Base-by-base conservation (phyloP, 2,888 invertebrate species). In the Hemicrepidius hirtus region DNA sequence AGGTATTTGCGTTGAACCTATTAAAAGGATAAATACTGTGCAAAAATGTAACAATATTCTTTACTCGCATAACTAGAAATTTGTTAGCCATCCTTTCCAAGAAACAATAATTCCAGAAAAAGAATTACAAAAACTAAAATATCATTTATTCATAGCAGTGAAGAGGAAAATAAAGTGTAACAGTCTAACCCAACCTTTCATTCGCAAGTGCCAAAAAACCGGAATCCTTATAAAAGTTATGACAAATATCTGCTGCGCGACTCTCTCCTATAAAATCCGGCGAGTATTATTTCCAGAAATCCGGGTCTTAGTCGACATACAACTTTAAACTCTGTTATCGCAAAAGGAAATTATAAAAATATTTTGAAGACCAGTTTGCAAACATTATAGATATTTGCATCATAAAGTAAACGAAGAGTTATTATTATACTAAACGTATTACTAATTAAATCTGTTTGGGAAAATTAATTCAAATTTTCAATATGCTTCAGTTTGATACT, bases 211-310 rank as follows among this genome's bases (percentile, higher is more conserved):
- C 49, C 49, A 49, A 49, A 21, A 49, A 49, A 49, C 49, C 49
- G 49, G 49, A 49, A 49, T 49, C 21, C 49, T 49, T 49, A 49
- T 49, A 49, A 20, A 49, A 49, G 21, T 49, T 49, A 49, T 49
- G 49, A 49, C 49, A 49, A 49, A 49, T 49, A 49, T 49, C 49
- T 49, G 49, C 49, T 21, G 49, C 49, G 49, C 49, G 18, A 49
- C 49, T 49, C 49, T 49, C 12, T 12, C 49, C 49, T 49, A 49
- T 49, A 49, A 49, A 49, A 49, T 49, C 49, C 49, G 20, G 21
- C 3, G 7, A 49, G 49, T 49, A 49, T 49, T 49, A 49, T 49
- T 49, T 49, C 49, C 49, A 49, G 49, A 49, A 49, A 49, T 49
- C 49, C 49, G 49, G 49, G 49, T 49, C 49, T 49, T 49, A 49